phyloP scores from a whole-genome alignment of 2,888 invertebrate genomes.

The Machimus atricapillus region DNA sequence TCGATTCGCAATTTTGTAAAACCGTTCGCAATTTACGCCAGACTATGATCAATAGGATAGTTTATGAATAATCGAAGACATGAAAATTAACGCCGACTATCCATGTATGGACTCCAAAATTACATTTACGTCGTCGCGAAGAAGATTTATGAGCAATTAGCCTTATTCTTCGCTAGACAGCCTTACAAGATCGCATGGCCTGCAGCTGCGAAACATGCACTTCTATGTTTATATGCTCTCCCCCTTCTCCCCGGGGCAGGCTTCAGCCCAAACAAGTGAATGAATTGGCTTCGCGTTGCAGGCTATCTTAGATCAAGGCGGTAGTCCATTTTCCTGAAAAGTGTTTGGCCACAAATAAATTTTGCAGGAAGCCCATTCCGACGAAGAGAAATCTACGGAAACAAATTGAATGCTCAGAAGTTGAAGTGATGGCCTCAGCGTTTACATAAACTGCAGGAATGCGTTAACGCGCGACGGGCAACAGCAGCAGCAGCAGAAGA shows the following conservation, averaged over 20 bases:
- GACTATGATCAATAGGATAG: not conserved
- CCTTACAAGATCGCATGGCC: not conserved
- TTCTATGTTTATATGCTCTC: not conserved
- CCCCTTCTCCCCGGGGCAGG: not conserved
- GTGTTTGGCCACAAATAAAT: constrained; percentile 1
- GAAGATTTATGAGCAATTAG: constrained; percentile 31
- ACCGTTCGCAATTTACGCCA: not conserved
- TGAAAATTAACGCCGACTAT: constrained; percentile 9
- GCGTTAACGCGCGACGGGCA: not conserved
- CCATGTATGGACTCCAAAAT: constrained; percentile 17
- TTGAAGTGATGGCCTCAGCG: not conserved
- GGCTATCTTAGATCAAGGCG: not conserved
- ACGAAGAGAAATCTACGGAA: not conserved
- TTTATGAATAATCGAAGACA: constrained; percentile 13
- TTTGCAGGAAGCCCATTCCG: not conserved
- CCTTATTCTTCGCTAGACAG: constrained; percentile 2
- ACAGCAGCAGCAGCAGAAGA: not conserved
- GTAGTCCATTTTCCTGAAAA: constrained; percentile 9
- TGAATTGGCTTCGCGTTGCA: not conserved
- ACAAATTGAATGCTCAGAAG: constrained; percentile 24
- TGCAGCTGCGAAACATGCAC: constrained; percentile 9
- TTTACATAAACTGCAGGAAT: not conserved
- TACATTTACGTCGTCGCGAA: constrained; percentile 4
- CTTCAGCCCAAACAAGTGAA: not conserved
- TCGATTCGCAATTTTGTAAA: not conserved